These are phyloP conservation scores for Stomatorhinus ivindoensis DNA, from an alignment of 2,113 vertebrate genomes.

Conservation along the genomic window DNA sequence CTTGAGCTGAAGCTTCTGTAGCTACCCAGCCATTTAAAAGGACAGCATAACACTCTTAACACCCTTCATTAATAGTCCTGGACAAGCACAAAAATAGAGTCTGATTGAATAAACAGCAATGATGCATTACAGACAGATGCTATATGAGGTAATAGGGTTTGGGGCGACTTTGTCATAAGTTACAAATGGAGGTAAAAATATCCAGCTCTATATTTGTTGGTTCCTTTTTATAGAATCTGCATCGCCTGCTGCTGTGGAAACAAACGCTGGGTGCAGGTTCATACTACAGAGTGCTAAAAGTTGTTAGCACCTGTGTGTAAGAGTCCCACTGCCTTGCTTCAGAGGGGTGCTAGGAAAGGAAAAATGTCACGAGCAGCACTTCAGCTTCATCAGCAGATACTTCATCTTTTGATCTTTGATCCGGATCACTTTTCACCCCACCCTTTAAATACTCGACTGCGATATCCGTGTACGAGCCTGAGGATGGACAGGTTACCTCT, in stretches of 20 bases:
- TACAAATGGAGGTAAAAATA: slow-evolving; percentile 11
- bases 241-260: not conserved
- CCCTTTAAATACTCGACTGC: not conserved
- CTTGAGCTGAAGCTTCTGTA: not conserved
- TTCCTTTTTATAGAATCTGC: not conserved
- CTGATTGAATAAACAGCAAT: not conserved
- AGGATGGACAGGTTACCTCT: not conserved
- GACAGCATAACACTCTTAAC: not conserved
- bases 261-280: not conserved
- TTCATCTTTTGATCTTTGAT: not conserved
- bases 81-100: not conserved
- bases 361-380: not conserved
- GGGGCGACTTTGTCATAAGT: not conserved
- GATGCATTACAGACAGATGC: not conserved
- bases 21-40: not conserved
- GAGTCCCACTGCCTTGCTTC: not conserved
- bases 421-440: not conserved
- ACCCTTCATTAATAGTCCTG: not conserved
- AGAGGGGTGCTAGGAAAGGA: not conserved
- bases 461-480: not conserved
- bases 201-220: not conserved
- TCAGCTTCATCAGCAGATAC: not conserved
- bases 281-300: not conserved
- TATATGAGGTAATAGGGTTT: not conserved
- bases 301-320: not conserved